Evolutionary conservation across 2,888 invertebrate species (phyloP).

Genomic region (Thecophora atra): DNA sequence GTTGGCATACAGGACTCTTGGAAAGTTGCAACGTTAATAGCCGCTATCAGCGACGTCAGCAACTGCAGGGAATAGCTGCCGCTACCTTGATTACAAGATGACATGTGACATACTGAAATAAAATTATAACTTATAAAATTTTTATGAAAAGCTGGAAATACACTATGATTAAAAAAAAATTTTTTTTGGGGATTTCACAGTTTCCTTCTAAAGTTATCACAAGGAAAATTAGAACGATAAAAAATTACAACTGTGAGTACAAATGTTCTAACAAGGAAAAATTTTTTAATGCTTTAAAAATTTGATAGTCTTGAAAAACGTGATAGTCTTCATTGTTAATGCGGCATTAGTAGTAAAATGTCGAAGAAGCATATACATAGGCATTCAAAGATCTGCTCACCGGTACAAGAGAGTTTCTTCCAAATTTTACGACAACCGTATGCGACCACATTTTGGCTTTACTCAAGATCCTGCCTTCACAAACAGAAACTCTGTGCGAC

Average conservation of each 20-base stretch:
- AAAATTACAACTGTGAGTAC: constrained; percentile 5
- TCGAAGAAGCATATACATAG: constrained; percentile 1
- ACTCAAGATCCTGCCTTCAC: constrained; percentile 8
- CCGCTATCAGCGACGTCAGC: no score
- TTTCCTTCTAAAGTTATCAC: constrained; percentile 17
- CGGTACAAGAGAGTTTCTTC: neutral
- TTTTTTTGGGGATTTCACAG: constrained; percentile 15
- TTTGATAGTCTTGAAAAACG: neutral
- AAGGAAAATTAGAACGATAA: constrained; percentile 7
- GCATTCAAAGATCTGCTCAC: constrained; percentile 8
- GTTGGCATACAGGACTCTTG: no score
- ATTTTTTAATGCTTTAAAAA: neutral
- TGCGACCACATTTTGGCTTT: neutral
- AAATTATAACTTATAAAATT: no score
- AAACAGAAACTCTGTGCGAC: constrained; percentile 8
- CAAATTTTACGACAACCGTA: neutral
- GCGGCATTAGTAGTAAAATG: neutral
- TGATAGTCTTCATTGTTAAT: neutral
- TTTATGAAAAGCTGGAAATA: no score
- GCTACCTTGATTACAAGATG: no score
- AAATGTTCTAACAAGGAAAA: neutral
- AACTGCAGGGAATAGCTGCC: no score
- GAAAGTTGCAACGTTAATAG: no score
- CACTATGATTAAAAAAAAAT: no score
- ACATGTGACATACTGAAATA: no score